phyloP scores from a whole-genome alignment of 2,797 vertebrate genomes.

The Botia almorhae region DNA sequence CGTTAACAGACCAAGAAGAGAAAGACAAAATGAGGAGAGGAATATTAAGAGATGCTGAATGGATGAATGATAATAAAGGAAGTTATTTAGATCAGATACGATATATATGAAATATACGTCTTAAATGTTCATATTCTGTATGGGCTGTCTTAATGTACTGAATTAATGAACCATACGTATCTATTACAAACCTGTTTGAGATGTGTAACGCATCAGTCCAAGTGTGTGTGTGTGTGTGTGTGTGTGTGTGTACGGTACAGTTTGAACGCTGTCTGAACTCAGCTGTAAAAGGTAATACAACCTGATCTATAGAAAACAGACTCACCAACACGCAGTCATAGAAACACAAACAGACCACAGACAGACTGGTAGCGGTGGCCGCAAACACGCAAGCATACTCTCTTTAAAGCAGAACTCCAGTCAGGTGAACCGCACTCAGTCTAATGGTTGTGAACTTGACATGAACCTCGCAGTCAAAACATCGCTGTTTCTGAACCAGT shows the following conservation, averaged over 20 bases:
- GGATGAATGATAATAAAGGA: background rate
- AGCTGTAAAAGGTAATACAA: constrained; percentile 8
- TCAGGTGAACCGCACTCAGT: constrained; percentile 16
- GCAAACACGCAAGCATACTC: background rate
- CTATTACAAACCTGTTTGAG: constrained; percentile 5
- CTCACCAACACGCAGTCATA: background rate
- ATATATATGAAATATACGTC: background rate
- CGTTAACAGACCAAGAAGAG: background rate
- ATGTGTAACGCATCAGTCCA: background rate
- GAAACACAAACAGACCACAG: background rate
- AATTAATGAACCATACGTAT: background rate
- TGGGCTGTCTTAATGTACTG: background rate
- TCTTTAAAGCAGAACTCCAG: background rate
- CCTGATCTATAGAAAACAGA: background rate
- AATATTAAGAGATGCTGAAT: background rate
- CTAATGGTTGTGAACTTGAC: constrained; percentile 38
- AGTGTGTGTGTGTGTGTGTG: background rate
- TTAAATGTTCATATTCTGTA: background rate
- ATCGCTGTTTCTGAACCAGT: background rate
- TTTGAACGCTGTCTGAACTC: constrained; percentile 19
- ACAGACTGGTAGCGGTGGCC: background rate
- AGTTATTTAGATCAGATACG: background rate
- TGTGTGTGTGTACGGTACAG: background rate
- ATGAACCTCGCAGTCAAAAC: constrained; percentile 15
- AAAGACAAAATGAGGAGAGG: constrained; percentile 14